Evolutionary conservation across 2,797 vertebrate species (phyloP).

Genomic region (Cheirogaleus major): DNA sequence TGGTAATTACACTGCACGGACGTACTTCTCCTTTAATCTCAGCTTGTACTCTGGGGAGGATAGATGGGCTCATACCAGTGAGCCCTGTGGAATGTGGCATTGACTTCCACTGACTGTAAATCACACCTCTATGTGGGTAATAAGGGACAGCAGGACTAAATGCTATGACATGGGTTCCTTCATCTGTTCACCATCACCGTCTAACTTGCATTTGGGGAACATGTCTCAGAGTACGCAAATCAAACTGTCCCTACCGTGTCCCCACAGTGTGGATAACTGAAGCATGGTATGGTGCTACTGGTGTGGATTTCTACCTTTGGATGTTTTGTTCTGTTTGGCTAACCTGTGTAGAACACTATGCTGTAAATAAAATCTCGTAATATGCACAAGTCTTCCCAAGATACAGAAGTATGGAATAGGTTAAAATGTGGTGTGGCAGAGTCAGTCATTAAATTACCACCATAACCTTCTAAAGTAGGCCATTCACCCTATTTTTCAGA

Average conservation of each 20-base stretch:
- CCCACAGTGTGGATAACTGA: neutral
- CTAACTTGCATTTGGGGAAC: neutral
- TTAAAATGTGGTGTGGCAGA: neutral
- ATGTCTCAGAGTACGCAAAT: neutral
- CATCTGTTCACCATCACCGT: neutral
- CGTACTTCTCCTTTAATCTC: neutral
- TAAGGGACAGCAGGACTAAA: neutral
- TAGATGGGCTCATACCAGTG: fast-evolving
- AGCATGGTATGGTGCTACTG: neutral
- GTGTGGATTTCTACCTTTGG: neutral
- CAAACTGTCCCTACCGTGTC: neutral
- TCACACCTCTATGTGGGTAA: neutral
- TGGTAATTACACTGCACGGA: neutral
- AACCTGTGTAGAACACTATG: neutral
- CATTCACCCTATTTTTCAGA: neutral
- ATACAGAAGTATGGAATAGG: neutral
- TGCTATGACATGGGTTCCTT: neutral
- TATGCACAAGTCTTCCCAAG: neutral
- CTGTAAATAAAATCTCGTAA: neutral
- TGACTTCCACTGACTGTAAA: neutral
- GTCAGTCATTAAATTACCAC: neutral
- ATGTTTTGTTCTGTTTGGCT: neutral
- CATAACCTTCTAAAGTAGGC: neutral
- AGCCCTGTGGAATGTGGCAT: neutral
- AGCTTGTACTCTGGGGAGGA: neutral